Conservation (phyloP, 2,797 vertebrate species). For the Rhincodon typus region DNA sequence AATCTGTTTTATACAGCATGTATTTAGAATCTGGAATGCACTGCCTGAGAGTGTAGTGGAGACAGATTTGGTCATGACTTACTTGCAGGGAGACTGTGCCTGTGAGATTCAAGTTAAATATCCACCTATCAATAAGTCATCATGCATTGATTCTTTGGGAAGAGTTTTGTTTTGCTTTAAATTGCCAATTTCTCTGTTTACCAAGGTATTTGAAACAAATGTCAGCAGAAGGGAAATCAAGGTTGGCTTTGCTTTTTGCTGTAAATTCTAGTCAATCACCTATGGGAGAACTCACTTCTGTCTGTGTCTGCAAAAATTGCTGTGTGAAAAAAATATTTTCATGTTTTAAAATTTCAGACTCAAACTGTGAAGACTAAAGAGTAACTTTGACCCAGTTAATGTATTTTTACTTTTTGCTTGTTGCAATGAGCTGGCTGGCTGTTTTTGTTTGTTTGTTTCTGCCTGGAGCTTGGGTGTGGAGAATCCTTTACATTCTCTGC, state of each 20-base stretch:
- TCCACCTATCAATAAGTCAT: not conserved
- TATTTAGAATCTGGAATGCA: not conserved
- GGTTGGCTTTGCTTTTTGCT: not conserved
- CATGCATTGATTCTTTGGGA: not conserved
- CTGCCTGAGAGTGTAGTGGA: not conserved
- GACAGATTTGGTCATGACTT: not conserved
- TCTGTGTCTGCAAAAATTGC: not conserved
- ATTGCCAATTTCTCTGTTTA: not conserved
- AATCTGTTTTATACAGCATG: not conserved
- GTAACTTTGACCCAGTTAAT: not conserved
- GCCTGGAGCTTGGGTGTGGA: not conserved
- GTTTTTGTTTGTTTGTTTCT: slow-evolving; percentile 17
- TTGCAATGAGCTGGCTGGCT: not conserved
- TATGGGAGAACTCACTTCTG: not conserved
- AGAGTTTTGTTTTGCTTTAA: not conserved
- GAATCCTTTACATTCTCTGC: not conserved
- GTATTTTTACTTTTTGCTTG: not conserved
- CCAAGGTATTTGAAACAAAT: not conserved
- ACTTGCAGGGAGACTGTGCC: not conserved
- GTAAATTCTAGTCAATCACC: not conserved
- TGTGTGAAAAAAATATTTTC: not conserved
- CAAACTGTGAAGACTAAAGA: not conserved
- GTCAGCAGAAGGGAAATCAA: not conserved
- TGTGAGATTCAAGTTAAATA: not conserved
- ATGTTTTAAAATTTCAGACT: not conserved